Evolutionary conservation across 2,113 vertebrate genomes (phyloP).

Genomic region (Corapipo altera): DNA sequence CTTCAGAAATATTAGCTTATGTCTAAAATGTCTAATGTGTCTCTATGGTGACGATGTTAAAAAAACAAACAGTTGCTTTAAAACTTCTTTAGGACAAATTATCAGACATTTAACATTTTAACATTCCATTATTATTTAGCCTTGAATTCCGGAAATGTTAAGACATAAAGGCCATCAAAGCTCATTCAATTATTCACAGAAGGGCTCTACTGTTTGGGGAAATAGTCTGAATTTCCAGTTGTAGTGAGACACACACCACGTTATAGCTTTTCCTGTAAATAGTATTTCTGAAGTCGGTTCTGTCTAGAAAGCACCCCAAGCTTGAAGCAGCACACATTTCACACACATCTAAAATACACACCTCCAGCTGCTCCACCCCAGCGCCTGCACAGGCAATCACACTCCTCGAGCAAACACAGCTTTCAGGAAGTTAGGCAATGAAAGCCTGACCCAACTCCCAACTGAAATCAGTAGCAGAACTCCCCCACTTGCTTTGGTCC

Average conservation of each 20-base stretch:
- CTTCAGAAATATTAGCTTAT: neutral
- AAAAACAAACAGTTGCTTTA: neutral
- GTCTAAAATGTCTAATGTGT: neutral
- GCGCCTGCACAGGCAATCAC: fast-evolving
- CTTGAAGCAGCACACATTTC: neutral
- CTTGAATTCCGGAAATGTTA: neutral
- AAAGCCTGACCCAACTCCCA: neutral
- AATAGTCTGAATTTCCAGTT: neutral
- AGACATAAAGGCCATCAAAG: neutral
- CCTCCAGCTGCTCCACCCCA: neutral
- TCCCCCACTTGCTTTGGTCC: neutral
- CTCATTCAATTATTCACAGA: neutral
- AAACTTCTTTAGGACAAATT: neutral
- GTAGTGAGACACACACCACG: neutral
- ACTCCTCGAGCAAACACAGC: neutral
- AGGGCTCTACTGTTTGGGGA: neutral
- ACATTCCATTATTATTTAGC: neutral
- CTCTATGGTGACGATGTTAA: neutral
- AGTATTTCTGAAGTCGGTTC: neutral
- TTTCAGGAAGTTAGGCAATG: neutral
- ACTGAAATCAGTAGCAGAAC: neutral
- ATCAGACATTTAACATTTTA: neutral
- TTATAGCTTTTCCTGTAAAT: neutral
- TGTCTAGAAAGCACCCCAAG: neutral
- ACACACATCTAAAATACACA: neutral